phyloP scores from a whole-genome alignment of 2,113 vertebrate genomes.

The Cinclus mexicanus region DNA sequence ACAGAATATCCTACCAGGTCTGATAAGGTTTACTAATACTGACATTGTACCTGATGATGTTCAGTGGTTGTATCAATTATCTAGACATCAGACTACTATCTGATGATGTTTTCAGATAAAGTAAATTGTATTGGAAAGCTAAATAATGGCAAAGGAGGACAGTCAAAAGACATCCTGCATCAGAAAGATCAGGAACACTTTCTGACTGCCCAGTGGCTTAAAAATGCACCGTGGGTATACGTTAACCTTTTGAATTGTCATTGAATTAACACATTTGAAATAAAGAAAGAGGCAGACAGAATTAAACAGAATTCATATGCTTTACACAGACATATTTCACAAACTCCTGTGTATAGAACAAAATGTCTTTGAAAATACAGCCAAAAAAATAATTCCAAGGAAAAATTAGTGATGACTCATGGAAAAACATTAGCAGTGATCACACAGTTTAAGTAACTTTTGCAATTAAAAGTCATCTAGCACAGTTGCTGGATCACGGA shows the following conservation, averaged over 20 bases:
- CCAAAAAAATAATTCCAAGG: neutral
- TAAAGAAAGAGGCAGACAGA: neutral
- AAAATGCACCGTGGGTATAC: accelerated
- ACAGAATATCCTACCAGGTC: neutral
- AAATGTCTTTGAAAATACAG: neutral
- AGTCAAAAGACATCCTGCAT: neutral
- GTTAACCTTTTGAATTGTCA: neutral
- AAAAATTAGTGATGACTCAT: neutral
- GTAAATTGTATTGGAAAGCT: neutral
- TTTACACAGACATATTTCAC: neutral
- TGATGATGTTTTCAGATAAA: neutral
- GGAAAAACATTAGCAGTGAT: neutral
- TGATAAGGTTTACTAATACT: neutral
- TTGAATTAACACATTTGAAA: neutral
- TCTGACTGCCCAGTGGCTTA: neutral
- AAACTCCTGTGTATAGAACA: neutral
- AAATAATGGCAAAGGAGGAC: neutral
- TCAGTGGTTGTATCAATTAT: neutral
- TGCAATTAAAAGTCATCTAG: neutral
- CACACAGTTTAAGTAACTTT: neutral
- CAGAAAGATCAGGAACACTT: neutral
- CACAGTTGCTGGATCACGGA: accelerated
- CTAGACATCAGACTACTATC: neutral
- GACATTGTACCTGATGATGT: neutral
- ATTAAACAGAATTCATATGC: neutral